Conservation (phyloP, 2,888 invertebrate genomes). For the Diloba caeruleocephala region DNA sequence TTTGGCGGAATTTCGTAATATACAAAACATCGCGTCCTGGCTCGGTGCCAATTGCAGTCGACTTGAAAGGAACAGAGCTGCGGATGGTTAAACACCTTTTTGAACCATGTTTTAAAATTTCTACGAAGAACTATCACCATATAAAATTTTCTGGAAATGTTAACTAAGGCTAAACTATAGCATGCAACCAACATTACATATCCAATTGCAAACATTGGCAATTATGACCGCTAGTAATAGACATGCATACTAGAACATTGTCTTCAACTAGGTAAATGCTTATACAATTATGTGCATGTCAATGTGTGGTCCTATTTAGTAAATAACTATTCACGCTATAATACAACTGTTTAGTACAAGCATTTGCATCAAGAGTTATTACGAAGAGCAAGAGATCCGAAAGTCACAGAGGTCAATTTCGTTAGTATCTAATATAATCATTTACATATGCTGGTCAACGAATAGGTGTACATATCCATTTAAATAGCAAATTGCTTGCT, state of each 20-base stretch:
- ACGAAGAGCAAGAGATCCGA: conserved; percentile 30
- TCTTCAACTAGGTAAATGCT: background rate
- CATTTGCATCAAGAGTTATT: conserved; percentile 41
- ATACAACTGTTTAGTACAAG: conserved; percentile 24
- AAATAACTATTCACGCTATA: conserved; percentile 24
- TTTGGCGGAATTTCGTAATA: conserved; percentile 87
- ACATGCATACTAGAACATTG: conserved; percentile 7
- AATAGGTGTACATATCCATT: conserved; percentile 35
- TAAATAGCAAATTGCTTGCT: conserved; percentile 52
- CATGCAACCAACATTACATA: conserved; percentile 4
- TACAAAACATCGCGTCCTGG: conserved; percentile 79
- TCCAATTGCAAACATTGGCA: background rate
- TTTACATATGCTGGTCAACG: conserved; percentile 15
- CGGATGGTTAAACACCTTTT: conserved; percentile 60
- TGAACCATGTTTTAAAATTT: conserved; percentile 36
- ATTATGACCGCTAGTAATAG: conserved; percentile 5
- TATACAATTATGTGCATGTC: conserved; percentile 10
- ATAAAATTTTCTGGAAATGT: conserved; percentile 7
- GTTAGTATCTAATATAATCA: conserved; percentile 25
- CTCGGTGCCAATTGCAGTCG: conserved; percentile 73
- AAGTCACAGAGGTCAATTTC: conserved; percentile 52
- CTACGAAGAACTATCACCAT: conserved; percentile 15
- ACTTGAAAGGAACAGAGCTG: conserved; percentile 56
- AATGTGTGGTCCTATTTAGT: conserved; percentile 23
- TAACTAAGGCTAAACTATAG: background rate